Evolutionary conservation across 2,797 vertebrate species (phyloP).

Genomic region (Leptatherina wallacei): DNA sequence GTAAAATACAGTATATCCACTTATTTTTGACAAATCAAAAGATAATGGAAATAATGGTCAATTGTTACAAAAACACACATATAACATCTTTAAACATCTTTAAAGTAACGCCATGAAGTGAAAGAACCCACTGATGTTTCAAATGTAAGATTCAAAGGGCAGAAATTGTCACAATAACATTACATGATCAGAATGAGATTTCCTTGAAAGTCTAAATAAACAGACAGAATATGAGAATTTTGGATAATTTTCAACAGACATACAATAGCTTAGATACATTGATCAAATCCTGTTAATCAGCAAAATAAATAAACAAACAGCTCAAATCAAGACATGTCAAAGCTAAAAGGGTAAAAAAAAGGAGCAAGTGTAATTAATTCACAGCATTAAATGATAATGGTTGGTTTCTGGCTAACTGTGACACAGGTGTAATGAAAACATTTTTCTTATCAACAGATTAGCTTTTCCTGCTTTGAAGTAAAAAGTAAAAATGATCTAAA

Average conservation of each 20-base stretch:
- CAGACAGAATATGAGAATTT: neutral
- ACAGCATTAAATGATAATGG: neutral
- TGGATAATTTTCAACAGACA: neutral
- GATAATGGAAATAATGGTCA: neutral
- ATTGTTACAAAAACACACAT: neutral
- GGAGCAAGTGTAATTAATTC: too few relatives aligned
- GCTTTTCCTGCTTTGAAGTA: neutral
- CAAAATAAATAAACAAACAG: neutral
- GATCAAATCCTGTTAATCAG: neutral
- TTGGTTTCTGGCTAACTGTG: neutral
- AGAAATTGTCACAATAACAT: constrained; percentile 41
- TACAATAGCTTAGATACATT: neutral
- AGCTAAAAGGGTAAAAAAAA: too few relatives aligned
- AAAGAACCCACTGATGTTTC: constrained; percentile 32
- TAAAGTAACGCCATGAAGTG: constrained; percentile 15
- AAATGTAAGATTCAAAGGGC: constrained; percentile 8
- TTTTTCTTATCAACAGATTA: neutral
- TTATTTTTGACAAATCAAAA: neutral
- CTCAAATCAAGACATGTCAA: too few relatives aligned
- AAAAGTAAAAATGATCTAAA: neutral
- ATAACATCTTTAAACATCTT: neutral
- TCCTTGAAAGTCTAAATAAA: neutral
- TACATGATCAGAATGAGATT: constrained; percentile 18
- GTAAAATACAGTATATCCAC: neutral
- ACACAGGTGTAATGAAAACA: neutral